Percentiles rank a stretch among this genome's conserved stretches.
These are phyloP conservation scores for Megaceryle maxima DNA, from an alignment of 2,113 vertebrate genomes.

Conservation along the genomic window DNA sequence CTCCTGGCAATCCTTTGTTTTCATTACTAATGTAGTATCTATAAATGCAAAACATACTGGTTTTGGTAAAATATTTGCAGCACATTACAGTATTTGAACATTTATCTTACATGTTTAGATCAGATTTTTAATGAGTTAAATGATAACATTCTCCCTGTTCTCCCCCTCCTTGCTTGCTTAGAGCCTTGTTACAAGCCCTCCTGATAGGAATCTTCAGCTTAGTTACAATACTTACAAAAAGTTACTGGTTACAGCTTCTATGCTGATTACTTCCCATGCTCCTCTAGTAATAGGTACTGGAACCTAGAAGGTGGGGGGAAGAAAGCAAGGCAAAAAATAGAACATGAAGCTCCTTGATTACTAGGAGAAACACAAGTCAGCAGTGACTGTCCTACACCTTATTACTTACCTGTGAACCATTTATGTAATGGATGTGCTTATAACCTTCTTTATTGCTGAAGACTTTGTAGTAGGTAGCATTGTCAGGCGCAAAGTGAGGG, in stretches of 20 bases:
- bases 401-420: constrained; percentile 36
- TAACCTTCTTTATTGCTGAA: constrained; percentile 85
- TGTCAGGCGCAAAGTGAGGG: constrained; percentile 85
- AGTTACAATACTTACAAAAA: constrained; percentile 75
- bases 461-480: constrained; percentile 87
- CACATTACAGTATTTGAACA: not conserved
- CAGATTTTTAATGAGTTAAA: not conserved
- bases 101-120: not conserved
- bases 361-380: not conserved
- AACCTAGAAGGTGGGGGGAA: not conserved
- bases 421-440: constrained; percentile 85
- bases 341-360: not conserved
- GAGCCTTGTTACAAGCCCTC: not conserved
- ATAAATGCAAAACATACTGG: constrained; percentile 51
- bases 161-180: not conserved
- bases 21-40: constrained; percentile 97
- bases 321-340: not conserved
- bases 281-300: constrained; percentile 68
- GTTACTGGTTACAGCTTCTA: constrained; percentile 67
- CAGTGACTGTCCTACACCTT: not conserved
- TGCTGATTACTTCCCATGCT: constrained; percentile 79
- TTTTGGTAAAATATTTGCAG: not conserved
- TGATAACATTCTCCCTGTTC: not conserved
- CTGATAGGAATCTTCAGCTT: not conserved
- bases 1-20: constrained; percentile 78